Evolutionary conservation across 2,113 vertebrate species (phyloP), one percentile per base, ranked within the genome.

Genomic region (Aldabrachelys gigantea): DNA sequence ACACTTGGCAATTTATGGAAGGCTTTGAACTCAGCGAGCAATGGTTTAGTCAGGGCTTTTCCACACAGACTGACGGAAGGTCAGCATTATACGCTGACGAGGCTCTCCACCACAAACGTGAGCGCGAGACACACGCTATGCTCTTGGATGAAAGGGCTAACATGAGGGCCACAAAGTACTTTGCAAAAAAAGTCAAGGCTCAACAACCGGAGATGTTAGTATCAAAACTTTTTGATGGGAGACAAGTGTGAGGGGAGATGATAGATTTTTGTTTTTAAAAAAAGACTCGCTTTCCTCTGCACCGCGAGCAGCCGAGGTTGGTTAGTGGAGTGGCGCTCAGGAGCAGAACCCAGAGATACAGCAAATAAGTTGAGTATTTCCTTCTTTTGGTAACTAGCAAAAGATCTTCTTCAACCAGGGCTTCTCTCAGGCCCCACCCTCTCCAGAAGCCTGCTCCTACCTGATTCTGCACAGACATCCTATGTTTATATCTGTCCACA

Each of bases 31-130:
- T 86, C 83, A 75, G 12, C 0, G 0, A 85, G 56, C 0, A 2
- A 31, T 52, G 0, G 41, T 5, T 16, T n/a, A 52, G 8, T 16
- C 31, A 50, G 83, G 53, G 35, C 29, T 49, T 52, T 24, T 7
- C 35, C 35, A 38, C 49, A 27, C 59, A 59, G 84, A 72, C 75
- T 35, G 86, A 44, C 9, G 17, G 62, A 21, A 82, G 17, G 21
- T 29, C 72, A 93, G 82, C 54, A 87, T n/a, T 1, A 4, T 25
- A 10, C 25, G 2, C 24, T 24, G 57, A 22, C 27, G 0, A 29
- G 49, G 25, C 21, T 25, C 84, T 0, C 0, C 54, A 85, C 4
- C 44, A 47, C 35, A 44, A 54, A 21, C 14, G 9, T 7, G 25
- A 9, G 5, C 2, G 6, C 24, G 25, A 52, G 41, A 52, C 16